A percentile compares a stretch with the other conserved stretches of the same genome.
Conservation (phyloP, 1,140 invertebrate species). For the Episyrphus balteatus region DNA sequence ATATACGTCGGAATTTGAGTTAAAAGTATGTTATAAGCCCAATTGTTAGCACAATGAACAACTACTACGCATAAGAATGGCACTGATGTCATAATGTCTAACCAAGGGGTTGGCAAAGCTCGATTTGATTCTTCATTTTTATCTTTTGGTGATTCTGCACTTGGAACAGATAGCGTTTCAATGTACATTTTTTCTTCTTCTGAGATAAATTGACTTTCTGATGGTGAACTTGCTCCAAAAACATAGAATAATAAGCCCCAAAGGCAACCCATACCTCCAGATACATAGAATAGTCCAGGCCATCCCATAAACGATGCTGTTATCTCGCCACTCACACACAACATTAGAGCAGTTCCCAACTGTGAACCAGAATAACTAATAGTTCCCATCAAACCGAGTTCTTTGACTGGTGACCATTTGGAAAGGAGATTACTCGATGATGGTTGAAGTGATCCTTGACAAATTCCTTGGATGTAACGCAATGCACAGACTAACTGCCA, state of each 20-base stretch:
- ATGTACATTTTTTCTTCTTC: slow-evolving; percentile 48
- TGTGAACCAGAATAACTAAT: slow-evolving; percentile 49
- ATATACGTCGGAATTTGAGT: slow-evolving; percentile 89
- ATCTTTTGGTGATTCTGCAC: background rate
- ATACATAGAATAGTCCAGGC: slow-evolving; percentile 62
- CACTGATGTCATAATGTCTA: slow-evolving; percentile 57
- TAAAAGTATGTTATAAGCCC: slow-evolving; percentile 88
- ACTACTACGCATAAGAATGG: slow-evolving; percentile 77
- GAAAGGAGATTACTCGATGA: slow-evolving; percentile 61
- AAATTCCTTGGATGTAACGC: slow-evolving; percentile 61
- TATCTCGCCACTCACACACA: slow-evolving; percentile 46
- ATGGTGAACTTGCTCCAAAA: slow-evolving; percentile 52
- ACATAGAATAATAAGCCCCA: slow-evolving; percentile 49
- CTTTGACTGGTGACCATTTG: slow-evolving; percentile 54
- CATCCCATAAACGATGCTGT: slow-evolving; percentile 50
- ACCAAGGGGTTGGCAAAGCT: slow-evolving; percentile 52
- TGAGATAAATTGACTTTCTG: slow-evolving; percentile 39
- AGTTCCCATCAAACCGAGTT: slow-evolving; percentile 41
- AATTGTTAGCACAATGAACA: slow-evolving; percentile 81
- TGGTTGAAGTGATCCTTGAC: slow-evolving; percentile 64
- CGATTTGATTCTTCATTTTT: slow-evolving; percentile 1
- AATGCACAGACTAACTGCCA: slow-evolving; percentile 42
- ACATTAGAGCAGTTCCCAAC: slow-evolving; percentile 56
- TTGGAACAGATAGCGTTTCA: slow-evolving; percentile 19
- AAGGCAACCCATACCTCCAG: slow-evolving; percentile 47